Percentiles rank a stretch among this genome's conserved stretches.
Evolutionary conservation across 1,140 invertebrate genomes (phyloP).

Genomic region (Magallana gigas): DNA sequence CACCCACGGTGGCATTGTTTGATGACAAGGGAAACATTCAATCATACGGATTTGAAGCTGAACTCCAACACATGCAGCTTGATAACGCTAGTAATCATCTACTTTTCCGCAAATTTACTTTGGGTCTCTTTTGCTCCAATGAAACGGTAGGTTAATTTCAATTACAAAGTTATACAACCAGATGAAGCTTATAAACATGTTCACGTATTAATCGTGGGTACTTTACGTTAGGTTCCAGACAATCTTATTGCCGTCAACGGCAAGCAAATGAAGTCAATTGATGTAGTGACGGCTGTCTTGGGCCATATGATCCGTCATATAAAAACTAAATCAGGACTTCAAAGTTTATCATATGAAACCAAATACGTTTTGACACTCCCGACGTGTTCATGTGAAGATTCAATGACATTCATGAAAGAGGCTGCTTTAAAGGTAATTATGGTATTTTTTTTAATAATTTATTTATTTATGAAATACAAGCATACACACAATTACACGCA

Average conservation of each 20-base stretch:
- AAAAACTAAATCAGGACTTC: background rate
- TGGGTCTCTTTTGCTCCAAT: background rate
- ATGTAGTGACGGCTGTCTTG: background rate
- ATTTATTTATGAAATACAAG: too few species aligned
- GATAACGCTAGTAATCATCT: background rate
- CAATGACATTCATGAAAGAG: background rate
- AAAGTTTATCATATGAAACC: background rate
- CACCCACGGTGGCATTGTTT: background rate
- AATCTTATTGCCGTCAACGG: background rate
- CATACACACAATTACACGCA: too few species aligned
- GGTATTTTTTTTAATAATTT: too few species aligned
- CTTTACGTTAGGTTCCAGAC: background rate
- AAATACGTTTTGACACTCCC: slow-evolving; percentile 6
- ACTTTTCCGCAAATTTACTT: background rate
- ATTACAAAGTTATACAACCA: too few species aligned
- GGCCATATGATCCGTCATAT: background rate
- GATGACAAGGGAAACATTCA: background rate
- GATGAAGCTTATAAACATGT: too few species aligned
- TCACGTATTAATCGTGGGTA: too few species aligned
- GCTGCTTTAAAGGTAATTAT: background rate
- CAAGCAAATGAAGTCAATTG: background rate
- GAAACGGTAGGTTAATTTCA: background rate
- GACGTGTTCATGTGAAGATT: slow-evolving; percentile 3
- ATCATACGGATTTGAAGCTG: slow-evolving; percentile 2
- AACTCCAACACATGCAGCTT: background rate